Percentiles rank a stretch among this genome's conserved stretches.
phyloP scores from a whole-genome alignment of 2,888 invertebrate species.

The Nephrotoma appendiculata region DNA sequence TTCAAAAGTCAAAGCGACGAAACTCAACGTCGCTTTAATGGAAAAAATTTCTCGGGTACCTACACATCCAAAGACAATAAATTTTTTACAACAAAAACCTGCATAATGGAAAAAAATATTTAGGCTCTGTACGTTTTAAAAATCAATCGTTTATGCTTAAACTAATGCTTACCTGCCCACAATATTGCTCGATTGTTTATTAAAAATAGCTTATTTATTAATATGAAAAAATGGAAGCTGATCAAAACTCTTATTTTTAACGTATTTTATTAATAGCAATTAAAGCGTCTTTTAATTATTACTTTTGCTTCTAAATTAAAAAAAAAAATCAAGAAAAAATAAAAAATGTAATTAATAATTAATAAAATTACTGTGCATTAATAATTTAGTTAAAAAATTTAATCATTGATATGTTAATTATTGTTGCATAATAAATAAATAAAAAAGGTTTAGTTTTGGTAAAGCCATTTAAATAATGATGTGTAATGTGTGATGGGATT shows the following conservation, averaged over 20 bases:
- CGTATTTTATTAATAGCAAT: background rate
- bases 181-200: background rate
- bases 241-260: background rate
- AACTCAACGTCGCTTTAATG: no score
- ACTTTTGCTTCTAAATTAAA: background rate
- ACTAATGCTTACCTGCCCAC: background rate
- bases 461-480: background rate
- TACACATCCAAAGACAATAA: no score
- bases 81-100: no score
- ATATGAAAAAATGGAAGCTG: background rate
- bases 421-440: background rate
- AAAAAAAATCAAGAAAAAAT: background rate
- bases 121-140: no score
- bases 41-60: no score
- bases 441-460: background rate
- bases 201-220: background rate
- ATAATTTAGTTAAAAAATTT: background rate
- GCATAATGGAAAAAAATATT: no score
- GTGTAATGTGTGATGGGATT: background rate
- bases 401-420: background rate
- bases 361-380: background rate
- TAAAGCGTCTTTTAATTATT: background rate
- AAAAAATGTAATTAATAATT: background rate
- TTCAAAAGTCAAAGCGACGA: no score
- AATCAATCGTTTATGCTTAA: no score